A percentile compares a stretch with the other conserved stretches of the same genome.
Conservation (phyloP, 2,888 invertebrate genomes). For the Hyles lineata region DNA sequence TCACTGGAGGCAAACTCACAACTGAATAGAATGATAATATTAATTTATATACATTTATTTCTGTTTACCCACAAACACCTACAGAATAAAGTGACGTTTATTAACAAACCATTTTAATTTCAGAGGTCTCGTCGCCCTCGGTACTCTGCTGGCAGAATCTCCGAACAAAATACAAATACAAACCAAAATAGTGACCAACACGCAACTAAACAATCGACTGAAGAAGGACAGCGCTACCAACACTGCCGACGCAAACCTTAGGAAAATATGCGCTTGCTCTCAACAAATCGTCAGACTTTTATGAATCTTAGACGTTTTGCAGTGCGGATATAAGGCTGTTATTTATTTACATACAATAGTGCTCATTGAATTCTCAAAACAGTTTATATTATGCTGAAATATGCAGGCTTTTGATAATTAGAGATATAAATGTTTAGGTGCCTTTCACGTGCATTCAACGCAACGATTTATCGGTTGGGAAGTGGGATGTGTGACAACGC, state of each 20-base stretch:
- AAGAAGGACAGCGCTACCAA: constrained; percentile 65
- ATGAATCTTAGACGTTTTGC: constrained; percentile 53
- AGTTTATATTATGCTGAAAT: background rate
- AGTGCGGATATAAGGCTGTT: constrained; percentile 46
- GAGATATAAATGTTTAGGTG: background rate
- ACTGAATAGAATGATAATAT: too few species aligned
- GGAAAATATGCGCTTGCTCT: constrained; percentile 71
- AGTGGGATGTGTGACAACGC: background rate
- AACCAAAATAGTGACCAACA: constrained; percentile 69
- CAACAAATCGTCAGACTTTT: constrained; percentile 75
- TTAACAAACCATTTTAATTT: constrained; percentile 50
- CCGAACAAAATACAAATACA: constrained; percentile 72
- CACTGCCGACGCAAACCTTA: constrained; percentile 59
- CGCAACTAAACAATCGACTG: constrained; percentile 67
- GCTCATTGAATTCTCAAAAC: background rate
- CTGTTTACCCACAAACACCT: too few species aligned
- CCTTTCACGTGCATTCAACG: constrained; percentile 6
- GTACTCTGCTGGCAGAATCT: constrained; percentile 87
- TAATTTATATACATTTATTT: too few species aligned
- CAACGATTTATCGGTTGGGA: background rate
- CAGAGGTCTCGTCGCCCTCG: constrained; percentile 90
- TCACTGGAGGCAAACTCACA: too few species aligned
- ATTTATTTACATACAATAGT: constrained; percentile 46
- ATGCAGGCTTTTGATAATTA: background rate
- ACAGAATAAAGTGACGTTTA: constrained; percentile 8